Conservation (phyloP, 2,113 vertebrate genomes). For the Rhea pennata region DNA sequence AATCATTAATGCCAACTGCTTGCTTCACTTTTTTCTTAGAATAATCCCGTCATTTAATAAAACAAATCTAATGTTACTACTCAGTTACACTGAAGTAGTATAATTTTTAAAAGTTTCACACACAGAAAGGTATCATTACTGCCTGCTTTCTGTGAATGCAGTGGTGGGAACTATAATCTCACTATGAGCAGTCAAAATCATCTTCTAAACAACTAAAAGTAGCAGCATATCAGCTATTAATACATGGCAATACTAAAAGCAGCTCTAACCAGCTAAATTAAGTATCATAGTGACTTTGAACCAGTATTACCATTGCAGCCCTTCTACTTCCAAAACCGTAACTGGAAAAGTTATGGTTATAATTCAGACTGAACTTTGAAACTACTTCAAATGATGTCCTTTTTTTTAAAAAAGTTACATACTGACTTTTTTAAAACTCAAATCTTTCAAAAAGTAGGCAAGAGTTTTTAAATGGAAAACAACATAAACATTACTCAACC, state of each 20-base stretch:
- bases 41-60: neutral
- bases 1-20: neutral
- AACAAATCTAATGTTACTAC: neutral
- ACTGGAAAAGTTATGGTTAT: neutral
- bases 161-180: neutral
- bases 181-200: neutral
- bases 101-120: neutral
- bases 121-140: rapidly evolving
- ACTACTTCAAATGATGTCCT: neutral
- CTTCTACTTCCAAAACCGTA: neutral
- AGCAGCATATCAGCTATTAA: neutral
- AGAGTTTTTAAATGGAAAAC: neutral
- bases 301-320: neutral
- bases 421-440: neutral
- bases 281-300: neutral
- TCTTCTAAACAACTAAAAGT: neutral
- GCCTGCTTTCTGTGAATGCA: neutral
- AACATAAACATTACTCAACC: slow-evolving; percentile 53
- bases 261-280: neutral
- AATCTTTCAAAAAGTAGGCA: neutral
- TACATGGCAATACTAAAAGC: neutral
- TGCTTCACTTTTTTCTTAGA: neutral
- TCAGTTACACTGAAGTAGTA: neutral
- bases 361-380: neutral
- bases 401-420: neutral